A percentile compares a stretch with the other conserved stretches of the same genome.
Evolutionary conservation across 2,797 vertebrate species (phyloP).

Genomic region (Taenioides sp.): DNA sequence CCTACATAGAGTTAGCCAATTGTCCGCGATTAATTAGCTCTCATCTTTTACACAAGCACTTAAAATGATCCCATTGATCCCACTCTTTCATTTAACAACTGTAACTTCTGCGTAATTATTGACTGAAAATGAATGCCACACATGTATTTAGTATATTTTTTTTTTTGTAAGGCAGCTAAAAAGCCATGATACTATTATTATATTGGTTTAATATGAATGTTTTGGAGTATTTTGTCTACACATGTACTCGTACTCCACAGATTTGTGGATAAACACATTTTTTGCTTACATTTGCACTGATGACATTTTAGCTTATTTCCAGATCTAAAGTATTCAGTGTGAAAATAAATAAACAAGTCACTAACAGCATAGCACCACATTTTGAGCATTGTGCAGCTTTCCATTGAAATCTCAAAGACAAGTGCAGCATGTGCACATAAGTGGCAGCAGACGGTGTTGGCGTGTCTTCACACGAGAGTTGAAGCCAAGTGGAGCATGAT

Average conservation of each 20-base stretch:
- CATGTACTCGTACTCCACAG: not conserved
- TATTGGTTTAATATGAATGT: conserved; percentile 15
- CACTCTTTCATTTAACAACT: conserved; percentile 1
- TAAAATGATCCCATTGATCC: not conserved
- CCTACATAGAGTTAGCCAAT: conserved; percentile 7
- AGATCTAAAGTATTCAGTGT: not conserved
- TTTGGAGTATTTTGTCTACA: conserved; percentile 8
- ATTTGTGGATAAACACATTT: not conserved
- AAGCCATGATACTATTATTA: conserved; percentile 11
- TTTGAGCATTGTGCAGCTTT: not conserved
- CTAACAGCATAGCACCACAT: not conserved
- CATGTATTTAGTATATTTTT: conserved; percentile 3
- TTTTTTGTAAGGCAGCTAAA: not conserved
- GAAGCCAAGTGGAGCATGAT: conserved; percentile 31
- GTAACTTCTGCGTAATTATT: not conserved
- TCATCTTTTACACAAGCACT: conserved; percentile 10
- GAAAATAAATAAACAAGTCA: not conserved
- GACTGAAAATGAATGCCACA: not conserved
- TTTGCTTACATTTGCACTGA: conserved; percentile 1
- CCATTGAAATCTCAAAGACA: conserved; percentile 5
- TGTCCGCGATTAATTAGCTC: conserved; percentile 5
- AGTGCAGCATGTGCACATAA: conserved; percentile 19
- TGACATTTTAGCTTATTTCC: not conserved
- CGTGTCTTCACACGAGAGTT: conserved; percentile 19
- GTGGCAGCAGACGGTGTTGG: conserved; percentile 7